Base-by-base conservation (phyloP, 2,797 vertebrate species). In the Coregonus ussuriensis region DNA sequence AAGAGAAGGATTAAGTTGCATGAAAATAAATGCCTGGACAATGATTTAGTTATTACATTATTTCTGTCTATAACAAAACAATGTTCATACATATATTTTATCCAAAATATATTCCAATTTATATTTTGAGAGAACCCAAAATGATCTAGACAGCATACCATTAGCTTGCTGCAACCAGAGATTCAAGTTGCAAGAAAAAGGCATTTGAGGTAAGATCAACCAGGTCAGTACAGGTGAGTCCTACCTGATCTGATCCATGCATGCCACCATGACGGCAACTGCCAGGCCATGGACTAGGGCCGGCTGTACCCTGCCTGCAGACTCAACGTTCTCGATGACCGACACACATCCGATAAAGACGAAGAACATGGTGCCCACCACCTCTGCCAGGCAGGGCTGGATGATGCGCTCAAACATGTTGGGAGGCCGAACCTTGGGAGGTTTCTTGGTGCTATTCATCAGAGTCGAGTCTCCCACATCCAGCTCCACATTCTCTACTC, bases 231-330 rank as follows among this genome's bases (percentile, higher is more conserved):
- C 54, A 59, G 16, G 5, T 18, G 4, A 4, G 4, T n/a, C 54
- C 54, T 18, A 98, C 97, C 97, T 98, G 91, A 98, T 93, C 18
- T 93, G 93, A 33, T 93, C 96, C 93, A 97, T 91, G 5, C 93
- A 75, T 0, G 95, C 25, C 0, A 96, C 82, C 79, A 92, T 0
- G 18, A 95, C 88, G 0, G 88, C 95, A 77, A 97, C 88, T 1
- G 94, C 95, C 89, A 98, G 89, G 4, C 97, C 96, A 0, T 98
- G 97, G 0, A 93, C 96, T 88, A 98, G 89, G 0, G 97, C 97
- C 0, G 96, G 96, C 91, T 97, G 96, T 81, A 98, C 83, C 21
- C 89, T 80, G 6, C 96, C 96, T 0, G 89, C 81, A 6, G 77
- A 71, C 0, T 70, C 80, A 0, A 79, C 31, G 0, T 95, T 93